Percentiles rank a stretch among this genome's conserved stretches.
phyloP scores from a whole-genome alignment of 2,888 invertebrate genomes.

The Watsonalla cultraria region DNA sequence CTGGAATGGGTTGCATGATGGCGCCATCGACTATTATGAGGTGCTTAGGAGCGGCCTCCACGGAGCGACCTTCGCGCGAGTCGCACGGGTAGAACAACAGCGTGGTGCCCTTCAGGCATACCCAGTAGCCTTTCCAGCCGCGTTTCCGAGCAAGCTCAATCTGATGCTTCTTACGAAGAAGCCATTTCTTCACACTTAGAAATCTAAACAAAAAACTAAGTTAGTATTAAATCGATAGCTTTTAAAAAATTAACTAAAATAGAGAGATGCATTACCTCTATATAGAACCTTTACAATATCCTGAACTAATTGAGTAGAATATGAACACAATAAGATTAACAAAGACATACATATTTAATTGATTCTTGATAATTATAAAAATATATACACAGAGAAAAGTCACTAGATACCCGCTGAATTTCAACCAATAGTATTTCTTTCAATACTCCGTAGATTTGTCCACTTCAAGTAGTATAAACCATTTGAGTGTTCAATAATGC shows the following conservation, averaged over 20 bases:
- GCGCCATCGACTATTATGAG: constrained; percentile 97
- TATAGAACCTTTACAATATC: too few relatives aligned
- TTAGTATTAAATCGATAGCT: not conserved
- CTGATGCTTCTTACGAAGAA: constrained; percentile 96
- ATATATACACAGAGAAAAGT: not conserved
- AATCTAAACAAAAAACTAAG: constrained; percentile 81
- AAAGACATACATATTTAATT: not conserved
- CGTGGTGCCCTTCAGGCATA: constrained; percentile 97
- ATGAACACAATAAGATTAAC: too few relatives aligned
- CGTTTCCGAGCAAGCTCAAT: constrained; percentile 96
- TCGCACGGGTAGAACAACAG: constrained; percentile 97
- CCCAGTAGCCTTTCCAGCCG: constrained; percentile 99
- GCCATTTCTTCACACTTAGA: constrained; percentile 98
- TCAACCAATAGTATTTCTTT: not conserved
- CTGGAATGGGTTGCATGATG: constrained; percentile 99
- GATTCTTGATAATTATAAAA: not conserved
- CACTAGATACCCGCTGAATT: not conserved
- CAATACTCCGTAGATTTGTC: constrained; percentile 3
- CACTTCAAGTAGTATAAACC: constrained; percentile 32
- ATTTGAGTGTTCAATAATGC: constrained; percentile 33
- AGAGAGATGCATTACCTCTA: too few relatives aligned
- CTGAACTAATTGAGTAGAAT: too few relatives aligned
- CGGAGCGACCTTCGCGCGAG: constrained; percentile 92
- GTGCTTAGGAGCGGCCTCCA: constrained; percentile 96
- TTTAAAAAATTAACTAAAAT: too few relatives aligned